These are phyloP conservation scores for Gonocerus acuteangulatus DNA, from an alignment of 2,888 invertebrate species.

Conservation along the genomic window DNA sequence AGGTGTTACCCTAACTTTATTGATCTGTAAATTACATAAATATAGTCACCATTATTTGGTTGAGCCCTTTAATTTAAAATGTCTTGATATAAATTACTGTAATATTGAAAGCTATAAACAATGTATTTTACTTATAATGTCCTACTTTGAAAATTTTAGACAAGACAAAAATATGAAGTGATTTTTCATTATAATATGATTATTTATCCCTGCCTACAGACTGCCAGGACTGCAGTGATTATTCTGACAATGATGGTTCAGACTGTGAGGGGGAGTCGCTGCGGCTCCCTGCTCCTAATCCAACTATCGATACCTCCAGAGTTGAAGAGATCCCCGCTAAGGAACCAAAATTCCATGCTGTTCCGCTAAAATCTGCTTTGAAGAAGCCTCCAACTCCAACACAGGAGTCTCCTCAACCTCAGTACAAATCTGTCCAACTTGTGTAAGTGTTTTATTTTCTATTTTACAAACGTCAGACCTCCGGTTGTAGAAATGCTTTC, in stretches of 20 bases:
- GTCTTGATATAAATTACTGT: no score
- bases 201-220: neutral
- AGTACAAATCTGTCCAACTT: conserved; percentile 51
- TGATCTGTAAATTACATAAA: no score
- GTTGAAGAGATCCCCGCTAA: conserved; percentile 89
- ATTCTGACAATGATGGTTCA: conserved; percentile 41
- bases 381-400: conserved; percentile 74
- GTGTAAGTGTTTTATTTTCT: conserved; percentile 57
- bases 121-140: no score
- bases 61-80: no score
- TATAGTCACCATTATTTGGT: no score
- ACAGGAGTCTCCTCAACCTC: conserved; percentile 61
- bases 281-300: conserved; percentile 55
- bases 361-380: conserved; percentile 85
- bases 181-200: no score
- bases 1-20: no score
- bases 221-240: conserved; percentile 44
- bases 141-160: no score
- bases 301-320: conserved; percentile 68
- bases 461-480: no score
- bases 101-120: no score
- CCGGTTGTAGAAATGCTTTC: no score
- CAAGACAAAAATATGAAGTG: no score
- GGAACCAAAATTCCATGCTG: conserved; percentile 83
- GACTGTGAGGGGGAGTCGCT: conserved; percentile 53